Base-by-base conservation (phyloP, 2,797 vertebrate genomes). In the Macroramphosus scolopax region DNA sequence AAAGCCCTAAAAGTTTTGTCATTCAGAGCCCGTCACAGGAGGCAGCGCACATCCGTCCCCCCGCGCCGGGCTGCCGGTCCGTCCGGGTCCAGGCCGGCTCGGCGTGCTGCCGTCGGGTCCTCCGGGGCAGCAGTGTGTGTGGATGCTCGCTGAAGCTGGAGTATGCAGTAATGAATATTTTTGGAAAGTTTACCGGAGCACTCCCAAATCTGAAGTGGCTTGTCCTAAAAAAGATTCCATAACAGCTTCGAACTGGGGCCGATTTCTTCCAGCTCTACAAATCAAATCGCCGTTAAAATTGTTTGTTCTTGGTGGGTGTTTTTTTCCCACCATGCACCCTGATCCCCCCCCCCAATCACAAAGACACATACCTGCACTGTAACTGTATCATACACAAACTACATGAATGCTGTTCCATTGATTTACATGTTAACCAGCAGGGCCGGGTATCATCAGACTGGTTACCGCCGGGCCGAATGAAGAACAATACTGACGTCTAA, bases 211-310 rank as follows among this genome's bases (percentile, higher is more conserved):
- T 77, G 85, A 80, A 50, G 87, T 66, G 51, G 76, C 85, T 88
- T 89, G 87, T 89, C 88, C 87, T 91, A 90, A 89, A 89, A 90
- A 88, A 89, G 89, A 88, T 87, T 90, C 88, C 88, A 90, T 87
- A 87, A 89, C 87, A 78, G 88, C 89, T 82, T 90, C 85, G 81
- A 89, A 85, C 86, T 90, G 87, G 69, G 87, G 85, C 76, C 81
- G 86, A 77, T 84, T 89, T 87, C 87, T 84, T 90, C 88, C 84
- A 83, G 76, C 68, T 90, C 88, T 91, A 91, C 80, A 90, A 91
- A 90, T 90, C 81, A 91, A 91, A 91, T 87, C 45, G 73, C 68
- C 67, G 77, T 90, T 89, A 90, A 90, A 86, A 85, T 83, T 13
- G 81, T 83, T 82, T 78, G 83, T 59, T 82, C 81, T 85, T 64